Evolutionary conservation across 2,888 invertebrate genomes (phyloP).

Genomic region (Bellardia bayeri): DNA sequence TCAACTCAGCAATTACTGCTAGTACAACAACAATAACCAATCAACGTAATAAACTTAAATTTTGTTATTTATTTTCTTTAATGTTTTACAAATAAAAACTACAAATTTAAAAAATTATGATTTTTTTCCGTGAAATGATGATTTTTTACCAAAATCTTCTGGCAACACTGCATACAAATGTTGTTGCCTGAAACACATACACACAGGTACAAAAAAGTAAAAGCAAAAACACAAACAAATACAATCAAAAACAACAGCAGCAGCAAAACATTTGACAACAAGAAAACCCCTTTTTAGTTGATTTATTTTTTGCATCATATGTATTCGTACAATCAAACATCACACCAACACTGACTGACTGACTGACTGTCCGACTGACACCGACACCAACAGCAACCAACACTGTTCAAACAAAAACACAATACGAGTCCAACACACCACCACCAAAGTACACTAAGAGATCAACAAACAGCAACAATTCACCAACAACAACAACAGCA

Average conservation of each 20-base stretch:
- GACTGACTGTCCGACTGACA: conserved; percentile 32
- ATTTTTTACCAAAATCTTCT: no score
- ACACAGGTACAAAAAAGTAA: not conserved
- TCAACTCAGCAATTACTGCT: no score
- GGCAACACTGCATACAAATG: no score
- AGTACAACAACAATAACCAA: no score
- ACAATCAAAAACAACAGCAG: conserved; percentile 14
- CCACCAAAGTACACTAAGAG: conserved; percentile 16
- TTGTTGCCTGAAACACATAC: not conserved
- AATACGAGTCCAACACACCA: conserved; percentile 30
- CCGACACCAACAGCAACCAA: conserved; percentile 30
- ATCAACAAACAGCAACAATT: conserved; percentile 20
- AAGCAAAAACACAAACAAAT: not conserved
- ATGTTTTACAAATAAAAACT: no score
- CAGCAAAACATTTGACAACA: conserved; percentile 40
- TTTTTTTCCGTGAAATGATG: no score
- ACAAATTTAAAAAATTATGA: no score
- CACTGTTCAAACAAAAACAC: conserved; percentile 35
- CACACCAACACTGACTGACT: conserved; percentile 34
- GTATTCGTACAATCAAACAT: conserved; percentile 6
- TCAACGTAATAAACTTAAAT: no score
- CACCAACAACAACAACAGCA: conserved; percentile 58
- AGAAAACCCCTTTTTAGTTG: conserved; percentile 49
- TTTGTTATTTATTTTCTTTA: no score
- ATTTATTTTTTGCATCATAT: conserved; percentile 11